Evolutionary conservation across 2,888 invertebrate genomes (phyloP), one percentile per base, ranked within the genome.

Genomic region (Drosophila pseudotakahashii): DNA sequence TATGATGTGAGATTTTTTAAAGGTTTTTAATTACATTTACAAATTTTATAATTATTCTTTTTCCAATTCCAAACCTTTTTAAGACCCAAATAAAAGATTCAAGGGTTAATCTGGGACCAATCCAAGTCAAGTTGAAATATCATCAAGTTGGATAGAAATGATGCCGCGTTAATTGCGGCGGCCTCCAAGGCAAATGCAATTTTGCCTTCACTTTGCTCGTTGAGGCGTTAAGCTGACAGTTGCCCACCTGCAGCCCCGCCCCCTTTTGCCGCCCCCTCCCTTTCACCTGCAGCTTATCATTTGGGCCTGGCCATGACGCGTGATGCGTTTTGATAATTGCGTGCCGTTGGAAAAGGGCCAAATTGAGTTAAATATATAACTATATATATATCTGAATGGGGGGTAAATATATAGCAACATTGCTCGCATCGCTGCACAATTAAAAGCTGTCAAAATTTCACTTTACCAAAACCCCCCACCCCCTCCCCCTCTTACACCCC

Each of bases 391-490:
- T 19, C 19, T 19, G 19, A 2, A 19, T 19, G 2, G 19, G 19
- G 19, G 5, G 11, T 19, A 41, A 3, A 16, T 60, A 30, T 44
- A n/a, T 26, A 52, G 58, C 53, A 50, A 39, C 44, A 53, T 62
- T 48, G 48, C 47, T 54, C 76, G 68, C 68, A 51, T 82, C 83
- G 75, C 55, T 80, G 88, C 77, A 85, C 88, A 84, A 82, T 84
- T 88, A 88, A 83, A 84, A 78, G 73, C 83, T 88, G 83, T 84
- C 88, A 84, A 84, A 88, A 78, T 86, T 75, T 68, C 75, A 57
- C 58, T 69, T 63, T 76, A 19, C 41, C 41, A 10, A 41, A 16
- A 11, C 11, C 34, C 11, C 34, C 4, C 34, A 37, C 30, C 39
- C 48, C 32, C n/a, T 30, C 6, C 7, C 7, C 6, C 26, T n/a